Evolutionary conservation across 1,140 invertebrate species (phyloP).

Genomic region (Panagrolaimus sp.): DNA sequence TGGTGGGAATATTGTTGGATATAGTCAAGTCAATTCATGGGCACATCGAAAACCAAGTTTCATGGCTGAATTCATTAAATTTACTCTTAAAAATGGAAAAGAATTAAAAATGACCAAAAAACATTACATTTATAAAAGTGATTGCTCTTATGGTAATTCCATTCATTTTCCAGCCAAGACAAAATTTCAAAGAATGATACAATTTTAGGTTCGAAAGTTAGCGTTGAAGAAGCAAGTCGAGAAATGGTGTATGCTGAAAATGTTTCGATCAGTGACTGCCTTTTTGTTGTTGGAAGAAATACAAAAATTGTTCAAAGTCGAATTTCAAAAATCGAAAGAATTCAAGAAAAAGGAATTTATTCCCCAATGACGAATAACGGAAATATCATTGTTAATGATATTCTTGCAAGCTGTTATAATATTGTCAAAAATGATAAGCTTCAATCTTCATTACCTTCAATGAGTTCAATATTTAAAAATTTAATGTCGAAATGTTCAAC

Average conservation of each 20-base stretch:
- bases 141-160: conserved; percentile 5
- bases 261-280: conserved; percentile 35
- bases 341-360: conserved; percentile 34
- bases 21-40: conserved; percentile 22
- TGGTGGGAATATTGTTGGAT: conserved; percentile 13
- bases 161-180: too few species aligned
- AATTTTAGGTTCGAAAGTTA: background rate
- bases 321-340: conserved; percentile 18
- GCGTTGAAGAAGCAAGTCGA: background rate
- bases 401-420: conserved; percentile 42
- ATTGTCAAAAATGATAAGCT: conserved; percentile 30
- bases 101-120: conserved; percentile 30
- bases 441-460: conserved; percentile 27
- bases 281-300: conserved; percentile 31
- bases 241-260: conserved; percentile 40
- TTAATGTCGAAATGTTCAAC: conserved; percentile 19
- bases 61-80: conserved; percentile 24
- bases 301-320: conserved; percentile 21
- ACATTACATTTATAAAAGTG: conserved; percentile 34
- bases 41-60: conserved; percentile 22
- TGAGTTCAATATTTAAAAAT: background rate
- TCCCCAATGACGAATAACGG: conserved; percentile 41
- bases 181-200: background rate
- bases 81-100: conserved; percentile 28
- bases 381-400: conserved; percentile 39